A percentile compares a stretch with the other conserved stretches of the same genome.
These are phyloP conservation scores for Chironomus tentans DNA, from an alignment of 2,888 invertebrate genomes.

Conservation along the genomic window DNA sequence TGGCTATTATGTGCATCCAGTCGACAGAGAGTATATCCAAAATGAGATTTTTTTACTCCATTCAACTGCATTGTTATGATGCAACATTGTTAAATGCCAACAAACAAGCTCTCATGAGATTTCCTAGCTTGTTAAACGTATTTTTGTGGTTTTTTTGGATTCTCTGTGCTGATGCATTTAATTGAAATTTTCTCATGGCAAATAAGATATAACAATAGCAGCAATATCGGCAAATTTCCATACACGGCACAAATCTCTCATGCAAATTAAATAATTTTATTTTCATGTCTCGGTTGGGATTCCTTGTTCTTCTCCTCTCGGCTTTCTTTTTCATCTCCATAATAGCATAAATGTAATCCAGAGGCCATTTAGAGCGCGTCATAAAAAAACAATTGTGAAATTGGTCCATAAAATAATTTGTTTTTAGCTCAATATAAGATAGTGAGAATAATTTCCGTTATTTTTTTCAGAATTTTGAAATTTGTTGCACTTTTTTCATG, in stretches of 20 bases:
- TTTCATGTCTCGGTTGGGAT: neutral
- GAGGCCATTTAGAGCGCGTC: neutral
- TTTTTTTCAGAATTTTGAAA: too few species aligned
- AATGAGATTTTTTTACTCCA: neutral
- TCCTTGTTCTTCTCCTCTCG: neutral
- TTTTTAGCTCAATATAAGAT: neutral
- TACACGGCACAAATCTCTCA: neutral
- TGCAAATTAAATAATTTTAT: neutral
- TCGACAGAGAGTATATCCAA: neutral
- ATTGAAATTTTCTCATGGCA: neutral
- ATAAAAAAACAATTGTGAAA: neutral
- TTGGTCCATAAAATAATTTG: neutral
- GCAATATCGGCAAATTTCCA: too few species aligned
- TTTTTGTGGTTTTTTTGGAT: neutral
- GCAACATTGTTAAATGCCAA: constrained; percentile 8
- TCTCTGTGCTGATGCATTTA: neutral
- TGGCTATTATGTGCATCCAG: neutral
- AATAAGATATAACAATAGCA: neutral
- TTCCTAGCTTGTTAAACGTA: neutral
- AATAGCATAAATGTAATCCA: neutral
- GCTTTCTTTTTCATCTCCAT: too few species aligned
- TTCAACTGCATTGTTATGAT: neutral
- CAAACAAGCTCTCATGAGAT: neutral
- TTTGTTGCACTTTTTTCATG: too few species aligned
- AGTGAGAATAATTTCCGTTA: too few species aligned